Percentiles rank a stretch among this genome's conserved stretches.
These are phyloP conservation scores for Drosophila birchii DNA, from an alignment of 2,888 invertebrate genomes.

Conservation along the genomic window DNA sequence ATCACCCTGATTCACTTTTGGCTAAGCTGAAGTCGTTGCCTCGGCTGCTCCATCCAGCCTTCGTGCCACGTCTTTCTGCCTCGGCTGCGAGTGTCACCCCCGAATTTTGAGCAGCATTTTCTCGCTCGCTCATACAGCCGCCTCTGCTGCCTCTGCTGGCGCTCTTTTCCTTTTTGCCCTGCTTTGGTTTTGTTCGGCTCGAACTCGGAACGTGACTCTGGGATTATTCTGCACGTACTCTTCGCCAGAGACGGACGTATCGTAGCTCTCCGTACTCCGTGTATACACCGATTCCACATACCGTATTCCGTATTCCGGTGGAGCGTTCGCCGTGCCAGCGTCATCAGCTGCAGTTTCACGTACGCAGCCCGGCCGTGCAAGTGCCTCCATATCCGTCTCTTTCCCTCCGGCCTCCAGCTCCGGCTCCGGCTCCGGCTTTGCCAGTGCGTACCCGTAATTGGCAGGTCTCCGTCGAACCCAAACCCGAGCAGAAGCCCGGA, in stretches of 20 bases:
- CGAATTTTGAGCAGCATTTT: slow-evolving; percentile 1
- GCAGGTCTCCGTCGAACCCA: slow-evolving; percentile 62
- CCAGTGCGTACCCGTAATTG: slow-evolving; percentile 74
- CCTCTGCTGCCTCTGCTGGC: slow-evolving; percentile 51
- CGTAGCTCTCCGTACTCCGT: slow-evolving; percentile 30
- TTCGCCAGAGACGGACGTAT: slow-evolving; percentile 84
- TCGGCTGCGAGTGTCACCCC: slow-evolving; percentile 20
- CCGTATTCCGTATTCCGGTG: slow-evolving; percentile 25
- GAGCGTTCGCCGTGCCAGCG: slow-evolving; percentile 22
- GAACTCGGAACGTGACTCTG: slow-evolving; percentile 84
- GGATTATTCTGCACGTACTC: slow-evolving; percentile 85
- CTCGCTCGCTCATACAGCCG: slow-evolving; percentile 25
- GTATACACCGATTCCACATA: slow-evolving; percentile 47
- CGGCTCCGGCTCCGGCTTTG: background rate
- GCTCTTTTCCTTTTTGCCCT: slow-evolving; percentile 72
- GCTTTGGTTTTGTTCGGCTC: slow-evolving; percentile 85
- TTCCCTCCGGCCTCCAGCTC: slow-evolving; percentile 3
- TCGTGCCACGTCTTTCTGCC: slow-evolving; percentile 6
- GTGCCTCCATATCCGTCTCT: slow-evolving; percentile 39
- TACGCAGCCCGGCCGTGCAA: slow-evolving; percentile 66
- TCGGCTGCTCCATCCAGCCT: slow-evolving; percentile 6
- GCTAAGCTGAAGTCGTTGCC: slow-evolving; percentile 41
- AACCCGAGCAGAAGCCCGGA: slow-evolving; percentile 45
- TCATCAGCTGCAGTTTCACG: slow-evolving; percentile 74
- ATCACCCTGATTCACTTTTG: slow-evolving; percentile 1